These are phyloP conservation scores for Corythornis leucogaster DNA, from an alignment of 2,797 vertebrate species.

Conservation along the genomic window DNA sequence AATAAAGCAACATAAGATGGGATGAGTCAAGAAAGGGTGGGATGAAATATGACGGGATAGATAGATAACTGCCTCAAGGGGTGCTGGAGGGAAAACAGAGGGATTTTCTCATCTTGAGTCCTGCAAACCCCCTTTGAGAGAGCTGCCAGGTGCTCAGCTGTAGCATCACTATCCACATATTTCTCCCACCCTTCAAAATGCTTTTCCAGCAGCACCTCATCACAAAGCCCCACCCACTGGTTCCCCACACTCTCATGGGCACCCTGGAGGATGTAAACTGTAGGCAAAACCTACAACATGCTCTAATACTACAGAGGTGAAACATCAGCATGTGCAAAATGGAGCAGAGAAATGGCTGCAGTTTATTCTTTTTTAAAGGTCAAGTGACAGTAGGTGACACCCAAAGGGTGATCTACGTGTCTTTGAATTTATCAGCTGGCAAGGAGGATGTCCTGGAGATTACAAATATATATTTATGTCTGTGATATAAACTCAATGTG, in stretches of 20 bases:
- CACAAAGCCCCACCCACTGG: not conserved
- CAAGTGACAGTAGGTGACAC: not conserved
- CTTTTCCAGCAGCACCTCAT: not conserved
- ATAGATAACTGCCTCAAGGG: not conserved
- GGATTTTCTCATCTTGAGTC: not conserved
- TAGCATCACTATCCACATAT: fast-evolving
- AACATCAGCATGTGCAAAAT: not conserved
- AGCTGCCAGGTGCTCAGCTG: not conserved
- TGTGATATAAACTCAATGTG: not conserved
- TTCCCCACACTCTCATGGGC: not conserved
- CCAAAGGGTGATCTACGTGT: not conserved
- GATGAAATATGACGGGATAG: not conserved
- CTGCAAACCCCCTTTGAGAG: not conserved
- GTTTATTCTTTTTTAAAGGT: not conserved
- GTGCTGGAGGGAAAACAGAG: not conserved
- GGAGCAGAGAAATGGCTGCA: not conserved
- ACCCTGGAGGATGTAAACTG: not conserved
- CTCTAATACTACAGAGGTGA: fast-evolving
- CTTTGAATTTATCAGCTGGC: not conserved
- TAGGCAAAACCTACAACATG: fast-evolving
- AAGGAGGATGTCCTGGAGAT: not conserved
- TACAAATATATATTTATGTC: not conserved
- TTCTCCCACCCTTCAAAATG: not conserved
- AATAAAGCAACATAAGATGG: no score
- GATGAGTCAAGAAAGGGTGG: no score